Evolutionary conservation across 2,797 vertebrate species (phyloP).

Genomic region (Odontamblyopus lacepedii): DNA sequence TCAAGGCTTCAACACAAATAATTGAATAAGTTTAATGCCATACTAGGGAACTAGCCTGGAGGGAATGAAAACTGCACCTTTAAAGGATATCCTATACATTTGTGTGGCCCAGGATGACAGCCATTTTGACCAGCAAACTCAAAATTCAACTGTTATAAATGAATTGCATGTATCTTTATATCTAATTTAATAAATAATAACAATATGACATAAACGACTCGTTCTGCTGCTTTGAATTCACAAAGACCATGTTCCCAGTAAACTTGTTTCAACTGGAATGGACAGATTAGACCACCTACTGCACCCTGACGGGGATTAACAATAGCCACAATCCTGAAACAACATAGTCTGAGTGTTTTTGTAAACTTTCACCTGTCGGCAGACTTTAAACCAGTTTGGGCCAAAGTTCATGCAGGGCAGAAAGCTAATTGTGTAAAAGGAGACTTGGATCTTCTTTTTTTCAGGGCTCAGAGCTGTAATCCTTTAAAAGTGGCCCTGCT

Average conservation of each 20-base stretch:
- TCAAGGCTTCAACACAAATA: too few relatives aligned
- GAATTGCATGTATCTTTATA: too few relatives aligned
- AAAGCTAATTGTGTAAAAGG: conserved; percentile 62
- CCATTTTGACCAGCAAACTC: too few relatives aligned
- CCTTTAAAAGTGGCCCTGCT: conserved; percentile 62
- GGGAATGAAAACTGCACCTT: too few relatives aligned
- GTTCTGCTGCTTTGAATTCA: too few relatives aligned
- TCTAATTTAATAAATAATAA: too few relatives aligned
- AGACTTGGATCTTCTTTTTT: conserved; percentile 57
- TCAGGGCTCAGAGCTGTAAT: conserved; percentile 56
- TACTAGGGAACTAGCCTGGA: too few relatives aligned
- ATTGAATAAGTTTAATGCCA: too few relatives aligned
- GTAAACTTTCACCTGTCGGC: conserved; percentile 29
- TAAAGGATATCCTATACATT: too few relatives aligned
- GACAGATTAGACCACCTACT: conserved; percentile 43
- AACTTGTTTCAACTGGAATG: not conserved
- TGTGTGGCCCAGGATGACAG: too few relatives aligned
- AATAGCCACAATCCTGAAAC: conserved; percentile 40
- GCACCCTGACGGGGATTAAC: conserved; percentile 19
- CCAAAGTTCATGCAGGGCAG: conserved; percentile 41
- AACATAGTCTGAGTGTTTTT: conserved; percentile 33
- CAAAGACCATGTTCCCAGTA: not conserved
- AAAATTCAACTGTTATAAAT: too few relatives aligned
- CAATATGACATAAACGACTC: too few relatives aligned
- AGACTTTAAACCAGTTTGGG: conserved; percentile 21